These are phyloP conservation scores for Petroica traversi DNA, from an alignment of 2,113 vertebrate species.

Conservation along the genomic window DNA sequence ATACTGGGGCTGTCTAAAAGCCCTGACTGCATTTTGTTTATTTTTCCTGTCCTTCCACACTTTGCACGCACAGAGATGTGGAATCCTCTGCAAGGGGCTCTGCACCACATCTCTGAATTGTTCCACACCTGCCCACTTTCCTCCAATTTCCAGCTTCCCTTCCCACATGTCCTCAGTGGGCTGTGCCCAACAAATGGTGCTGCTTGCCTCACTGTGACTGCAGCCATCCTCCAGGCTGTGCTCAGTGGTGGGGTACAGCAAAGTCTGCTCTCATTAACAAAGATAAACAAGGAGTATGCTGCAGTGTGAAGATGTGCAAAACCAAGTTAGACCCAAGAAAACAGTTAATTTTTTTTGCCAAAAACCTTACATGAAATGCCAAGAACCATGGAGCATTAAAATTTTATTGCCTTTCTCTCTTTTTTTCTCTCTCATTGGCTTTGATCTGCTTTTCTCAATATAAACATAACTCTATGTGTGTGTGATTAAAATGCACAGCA, in stretches of 20 bases:
- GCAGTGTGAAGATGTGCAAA: neutral
- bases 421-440: neutral
- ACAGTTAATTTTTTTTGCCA: neutral
- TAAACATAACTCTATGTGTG: neutral
- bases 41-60: neutral
- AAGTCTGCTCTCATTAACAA: neutral
- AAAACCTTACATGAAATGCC: neutral
- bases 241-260: neutral
- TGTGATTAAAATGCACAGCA: neutral
- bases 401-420: neutral
- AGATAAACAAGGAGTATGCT: neutral
- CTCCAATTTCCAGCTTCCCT: neutral
- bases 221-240: neutral
- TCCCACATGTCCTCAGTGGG: neutral
- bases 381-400: neutral
- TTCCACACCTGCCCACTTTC: neutral
- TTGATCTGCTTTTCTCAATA: neutral
- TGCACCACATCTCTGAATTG: neutral
- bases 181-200: neutral
- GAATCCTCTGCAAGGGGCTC: neutral
- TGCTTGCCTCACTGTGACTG: neutral
- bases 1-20: neutral
- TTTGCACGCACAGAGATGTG: neutral
- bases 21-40: neutral
- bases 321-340: neutral